These are phyloP conservation scores for Rhagium mordax DNA, from an alignment of 2,888 invertebrate genomes.

Conservation along the genomic window DNA sequence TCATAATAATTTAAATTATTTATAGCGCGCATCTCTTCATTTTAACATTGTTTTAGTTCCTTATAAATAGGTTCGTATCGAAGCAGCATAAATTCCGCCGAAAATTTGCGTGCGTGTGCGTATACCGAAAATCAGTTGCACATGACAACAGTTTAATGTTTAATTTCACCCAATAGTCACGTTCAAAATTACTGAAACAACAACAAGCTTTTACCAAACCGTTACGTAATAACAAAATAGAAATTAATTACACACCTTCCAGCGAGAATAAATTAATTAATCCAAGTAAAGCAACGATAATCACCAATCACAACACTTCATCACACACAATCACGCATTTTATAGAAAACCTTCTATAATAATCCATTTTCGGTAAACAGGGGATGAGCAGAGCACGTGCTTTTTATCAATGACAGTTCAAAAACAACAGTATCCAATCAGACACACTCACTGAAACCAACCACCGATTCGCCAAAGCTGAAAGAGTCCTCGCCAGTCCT, in stretches of 20 bases:
- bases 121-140: not conserved
- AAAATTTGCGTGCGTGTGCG: too few relatives aligned
- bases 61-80: too few relatives aligned
- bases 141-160: not conserved
- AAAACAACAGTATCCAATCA: slow-evolving; percentile 10
- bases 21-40: too few relatives aligned
- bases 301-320: slow-evolving; percentile 55
- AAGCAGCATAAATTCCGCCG: not conserved
- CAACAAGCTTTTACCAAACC: slow-evolving; percentile 24
- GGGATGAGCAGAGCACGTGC: slow-evolving; percentile 29
- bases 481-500: slow-evolving; percentile 11
- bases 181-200: slow-evolving; percentile 31
- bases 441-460: slow-evolving; percentile 18
- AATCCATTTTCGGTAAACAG: slow-evolving; percentile 59
- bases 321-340: slow-evolving; percentile 65
- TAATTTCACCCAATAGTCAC: slow-evolving; percentile 13
- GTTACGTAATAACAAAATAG: slow-evolving; percentile 39
- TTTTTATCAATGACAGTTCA: slow-evolving; percentile 3
- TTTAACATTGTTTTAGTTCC: too few relatives aligned
- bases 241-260: slow-evolving; percentile 41
- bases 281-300: slow-evolving; percentile 35
- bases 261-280: slow-evolving; percentile 35
- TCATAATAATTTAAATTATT: too few relatives aligned
- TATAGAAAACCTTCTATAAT: slow-evolving; percentile 61
- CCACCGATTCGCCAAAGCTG: slow-evolving; percentile 7